phyloP scores from a whole-genome alignment of 2,797 vertebrate species.

The Alca torda region DNA sequence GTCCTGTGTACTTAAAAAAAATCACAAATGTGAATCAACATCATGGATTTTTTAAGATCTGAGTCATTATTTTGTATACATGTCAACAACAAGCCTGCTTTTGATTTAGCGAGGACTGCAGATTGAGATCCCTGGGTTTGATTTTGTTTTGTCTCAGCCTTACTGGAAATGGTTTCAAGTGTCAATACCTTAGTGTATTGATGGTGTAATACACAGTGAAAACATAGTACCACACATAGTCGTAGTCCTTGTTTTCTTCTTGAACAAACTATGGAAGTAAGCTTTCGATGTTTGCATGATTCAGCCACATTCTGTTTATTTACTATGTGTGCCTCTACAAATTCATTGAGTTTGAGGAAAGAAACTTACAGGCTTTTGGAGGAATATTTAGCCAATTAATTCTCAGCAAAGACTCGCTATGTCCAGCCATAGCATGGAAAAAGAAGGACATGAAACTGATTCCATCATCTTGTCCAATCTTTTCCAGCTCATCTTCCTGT shows the following conservation, averaged over 20 bases:
- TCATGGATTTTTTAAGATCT: background rate
- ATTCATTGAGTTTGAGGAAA: background rate
- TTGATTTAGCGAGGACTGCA: background rate
- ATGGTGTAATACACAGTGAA: background rate
- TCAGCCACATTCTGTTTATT: background rate
- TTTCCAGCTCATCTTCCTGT: background rate
- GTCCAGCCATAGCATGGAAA: background rate
- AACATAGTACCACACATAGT: background rate
- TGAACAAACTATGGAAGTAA: background rate
- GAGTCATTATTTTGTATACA: background rate
- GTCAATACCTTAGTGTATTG: background rate
- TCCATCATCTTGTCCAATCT: rapidly evolving
- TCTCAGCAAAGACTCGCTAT: background rate
- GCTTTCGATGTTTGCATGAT: background rate
- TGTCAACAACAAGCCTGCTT: background rate
- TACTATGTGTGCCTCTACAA: background rate
- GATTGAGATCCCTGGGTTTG: background rate
- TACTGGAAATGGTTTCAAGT: background rate
- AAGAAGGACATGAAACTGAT: background rate
- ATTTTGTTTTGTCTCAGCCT: background rate
- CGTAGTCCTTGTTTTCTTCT: background rate
- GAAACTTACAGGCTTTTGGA: background rate
- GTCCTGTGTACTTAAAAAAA: background rate
- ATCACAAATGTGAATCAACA: background rate
- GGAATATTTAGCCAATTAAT: background rate